Percentiles rank a stretch among this genome's conserved stretches.
phyloP scores from a whole-genome alignment of 37 sponge, comb jelly and placozoan species.

The Agelas oroides region DNA sequence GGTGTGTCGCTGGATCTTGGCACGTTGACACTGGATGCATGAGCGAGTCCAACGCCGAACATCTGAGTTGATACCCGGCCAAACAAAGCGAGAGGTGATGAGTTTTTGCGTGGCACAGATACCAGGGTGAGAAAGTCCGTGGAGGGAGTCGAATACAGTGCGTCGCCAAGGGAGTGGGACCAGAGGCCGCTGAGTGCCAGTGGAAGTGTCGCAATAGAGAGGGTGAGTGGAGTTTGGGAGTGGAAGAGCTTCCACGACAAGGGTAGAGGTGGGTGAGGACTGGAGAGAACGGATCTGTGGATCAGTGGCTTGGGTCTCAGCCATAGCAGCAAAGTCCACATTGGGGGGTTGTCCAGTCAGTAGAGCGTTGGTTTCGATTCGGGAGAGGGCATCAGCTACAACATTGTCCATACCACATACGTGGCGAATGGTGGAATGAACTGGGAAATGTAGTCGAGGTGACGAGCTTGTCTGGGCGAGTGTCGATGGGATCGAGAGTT shows the following conservation, averaged over 20 bases:
- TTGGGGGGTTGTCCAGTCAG: conserved; percentile 6
- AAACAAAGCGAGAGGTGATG: conserved; percentile 64
- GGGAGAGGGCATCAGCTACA: conserved; percentile 70
- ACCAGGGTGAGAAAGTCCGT: conserved; percentile 68
- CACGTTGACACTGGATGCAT: conserved; percentile 63
- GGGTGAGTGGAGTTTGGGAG: conserved; percentile 23
- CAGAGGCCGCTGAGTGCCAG: conserved; percentile 12
- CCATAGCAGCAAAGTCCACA: conserved; percentile 57
- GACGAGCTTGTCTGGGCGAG: conserved; percentile 59
- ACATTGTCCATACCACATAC: conserved; percentile 48
- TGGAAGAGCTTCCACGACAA: conserved; percentile 41
- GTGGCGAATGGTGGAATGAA: conserved; percentile 73
- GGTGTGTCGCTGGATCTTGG: conserved; percentile 71
- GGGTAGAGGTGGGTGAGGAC: conserved; percentile 39
- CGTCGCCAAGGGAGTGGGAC: conserved; percentile 49
- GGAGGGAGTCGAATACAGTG: conserved; percentile 67
- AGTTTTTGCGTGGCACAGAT: conserved; percentile 71
- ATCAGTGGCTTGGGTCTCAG: conserved; percentile 44
- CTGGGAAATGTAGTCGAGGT: conserved; percentile 70
- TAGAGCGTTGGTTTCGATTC: conserved; percentile 63
- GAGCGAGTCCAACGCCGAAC: conserved; percentile 53
- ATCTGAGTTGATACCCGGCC: conserved; percentile 70
- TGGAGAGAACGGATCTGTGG: conserved; percentile 43
- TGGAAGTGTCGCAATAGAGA: conserved; percentile 61
- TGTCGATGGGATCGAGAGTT: conserved; percentile 27